Percentiles rank a stretch among this genome's conserved stretches.
These are phyloP conservation scores for Eledona agricola DNA, from an alignment of 2,888 invertebrate genomes.

Conservation along the genomic window DNA sequence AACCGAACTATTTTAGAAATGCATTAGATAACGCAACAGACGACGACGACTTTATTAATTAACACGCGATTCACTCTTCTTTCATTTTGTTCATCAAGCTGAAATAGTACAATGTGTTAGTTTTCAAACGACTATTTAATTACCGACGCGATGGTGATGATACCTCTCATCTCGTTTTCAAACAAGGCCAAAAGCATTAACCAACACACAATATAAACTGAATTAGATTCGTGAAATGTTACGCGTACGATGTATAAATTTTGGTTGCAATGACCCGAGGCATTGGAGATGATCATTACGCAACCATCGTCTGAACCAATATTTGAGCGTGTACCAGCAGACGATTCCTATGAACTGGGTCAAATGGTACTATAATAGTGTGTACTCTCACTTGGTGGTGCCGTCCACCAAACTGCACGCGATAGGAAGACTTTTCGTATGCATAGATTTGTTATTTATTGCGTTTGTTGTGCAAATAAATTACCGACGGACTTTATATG, in stretches of 20 bases:
- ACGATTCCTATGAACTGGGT: constrained; percentile 38
- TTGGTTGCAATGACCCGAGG: constrained; percentile 16
- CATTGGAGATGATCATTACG: constrained; percentile 13
- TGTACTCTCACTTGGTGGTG: constrained; percentile 17
- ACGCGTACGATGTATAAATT: constrained; percentile 14
- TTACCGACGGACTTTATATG: too few species aligned
- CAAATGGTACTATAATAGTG: constrained; percentile 22
- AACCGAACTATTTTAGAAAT: not conserved
- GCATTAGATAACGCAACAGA: constrained; percentile 1
- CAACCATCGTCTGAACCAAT: constrained; percentile 26
- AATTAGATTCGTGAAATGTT: constrained; percentile 30
- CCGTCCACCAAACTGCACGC: constrained; percentile 5
- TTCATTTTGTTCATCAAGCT: too few species aligned
- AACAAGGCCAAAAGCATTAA: constrained; percentile 21
- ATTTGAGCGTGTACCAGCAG: constrained; percentile 38
- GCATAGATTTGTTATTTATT: too few species aligned
- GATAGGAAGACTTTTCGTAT: too few species aligned
- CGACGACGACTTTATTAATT: too few species aligned
- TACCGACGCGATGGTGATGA: constrained; percentile 9
- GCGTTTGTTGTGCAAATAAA: too few species aligned
- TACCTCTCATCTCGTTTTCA: constrained; percentile 5
- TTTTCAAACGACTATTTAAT: too few species aligned
- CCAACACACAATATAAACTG: constrained; percentile 8
- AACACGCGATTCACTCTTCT: too few species aligned
- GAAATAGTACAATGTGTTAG: too few species aligned